Conservation (phyloP, 2,113 vertebrate species). For the Ceyx melanurus region DNA sequence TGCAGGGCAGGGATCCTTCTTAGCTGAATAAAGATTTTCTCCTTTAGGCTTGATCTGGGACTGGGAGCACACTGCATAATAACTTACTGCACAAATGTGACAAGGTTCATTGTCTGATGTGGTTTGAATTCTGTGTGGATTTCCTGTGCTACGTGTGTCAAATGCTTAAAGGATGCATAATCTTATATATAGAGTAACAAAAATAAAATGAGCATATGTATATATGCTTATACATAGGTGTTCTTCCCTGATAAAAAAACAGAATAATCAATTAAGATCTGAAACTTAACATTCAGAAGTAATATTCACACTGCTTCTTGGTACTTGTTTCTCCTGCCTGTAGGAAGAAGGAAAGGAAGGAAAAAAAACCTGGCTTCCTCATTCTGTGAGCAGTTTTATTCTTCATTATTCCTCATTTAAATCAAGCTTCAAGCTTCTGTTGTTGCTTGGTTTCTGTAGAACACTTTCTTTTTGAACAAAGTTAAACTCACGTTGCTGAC, state of each 20-base stretch:
- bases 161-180: neutral
- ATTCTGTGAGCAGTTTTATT: neutral
- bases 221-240: neutral
- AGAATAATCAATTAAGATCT: neutral
- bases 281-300: neutral
- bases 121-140: neutral
- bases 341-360: too few species aligned
- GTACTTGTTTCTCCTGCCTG: neutral
- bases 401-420: neutral
- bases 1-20: neutral
- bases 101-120: neutral
- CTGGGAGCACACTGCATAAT: neutral
- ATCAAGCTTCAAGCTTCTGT: neutral
- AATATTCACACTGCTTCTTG: neutral
- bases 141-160: neutral
- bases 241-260: neutral
- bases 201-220: neutral
- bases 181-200: neutral
- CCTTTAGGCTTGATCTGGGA: neutral
- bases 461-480: neutral
- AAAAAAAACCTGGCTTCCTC: neutral
- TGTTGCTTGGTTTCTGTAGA: neutral
- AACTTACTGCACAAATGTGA: neutral
- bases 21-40: neutral
- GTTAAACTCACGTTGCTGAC: slow-evolving; percentile 18